Base-by-base conservation (phyloP, 2,797 vertebrate species). In the Clamator glandarius region DNA sequence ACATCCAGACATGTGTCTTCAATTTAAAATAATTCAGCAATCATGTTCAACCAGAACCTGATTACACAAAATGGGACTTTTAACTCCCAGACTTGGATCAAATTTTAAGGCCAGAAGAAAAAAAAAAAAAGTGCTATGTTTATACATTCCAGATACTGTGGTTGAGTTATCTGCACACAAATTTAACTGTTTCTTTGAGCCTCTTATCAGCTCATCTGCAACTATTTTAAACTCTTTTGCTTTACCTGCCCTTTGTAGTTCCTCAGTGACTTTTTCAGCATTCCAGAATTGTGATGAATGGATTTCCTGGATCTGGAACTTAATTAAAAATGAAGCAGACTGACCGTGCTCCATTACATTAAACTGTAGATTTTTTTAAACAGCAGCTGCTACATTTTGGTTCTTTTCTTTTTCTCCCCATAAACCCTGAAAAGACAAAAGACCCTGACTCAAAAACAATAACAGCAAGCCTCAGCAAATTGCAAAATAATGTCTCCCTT, bases 21-120 rank as follows among this genome's bases (percentile, higher is more conserved):
- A 98, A 98, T 98, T 98, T 98, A 98, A 96, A 97, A 98, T 98
- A 98, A 98, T 98, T 98, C 97, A 98, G 98, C 98, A 98, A 98
- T 98, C 98, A 98, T 98, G 98, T 98, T 98, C 97, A 97, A 98
- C 98, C 97, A 98, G 97, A 98, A 97, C 97, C 97, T 98, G 98
- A 98, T 98, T 98, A 98, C 97, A 98, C 97, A 98, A 98, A 98
- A 98, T 98, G 97, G 97, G 97, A 98, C 97, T 97, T 98, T 98
- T 97, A 98, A 98, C 97, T 98, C 97, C 97, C 98, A 98, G 97
- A 97, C 97, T 98, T 98, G 97, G 97, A 98, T 98, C 96, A 97
- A 97, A 97, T 98, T 98, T 97, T 98, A 97, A 97, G 96, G 96
- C 95, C 96, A 96, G 89, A 77, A 89, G 61, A 81, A 96, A 89